Conservation (phyloP, 37 sponge, comb jelly and placozoan species). For the Axinella damicornis region DNA sequence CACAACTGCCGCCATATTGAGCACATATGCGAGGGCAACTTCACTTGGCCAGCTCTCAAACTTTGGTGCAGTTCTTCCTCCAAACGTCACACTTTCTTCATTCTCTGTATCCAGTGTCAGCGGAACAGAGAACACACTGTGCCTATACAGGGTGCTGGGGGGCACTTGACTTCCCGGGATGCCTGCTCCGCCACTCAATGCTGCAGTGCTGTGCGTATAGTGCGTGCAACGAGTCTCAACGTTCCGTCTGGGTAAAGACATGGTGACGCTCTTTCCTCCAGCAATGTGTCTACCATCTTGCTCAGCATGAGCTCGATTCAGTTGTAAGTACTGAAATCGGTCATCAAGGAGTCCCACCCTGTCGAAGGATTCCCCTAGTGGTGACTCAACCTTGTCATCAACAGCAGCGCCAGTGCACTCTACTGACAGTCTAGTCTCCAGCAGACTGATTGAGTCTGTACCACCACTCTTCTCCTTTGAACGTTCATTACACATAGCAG, state of each 20-base stretch:
- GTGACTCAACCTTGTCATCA: slow-evolving; percentile 25
- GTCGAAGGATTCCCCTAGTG: background rate
- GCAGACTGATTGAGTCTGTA: no score
- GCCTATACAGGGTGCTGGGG: slow-evolving; percentile 61
- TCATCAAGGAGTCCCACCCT: slow-evolving; percentile 13
- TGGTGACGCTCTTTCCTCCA: slow-evolving; percentile 20
- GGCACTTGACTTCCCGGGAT: slow-evolving; percentile 65
- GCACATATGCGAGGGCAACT: slow-evolving; percentile 32
- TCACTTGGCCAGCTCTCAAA: slow-evolving; percentile 71
- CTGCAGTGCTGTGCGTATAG: slow-evolving; percentile 74
- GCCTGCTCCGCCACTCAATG: slow-evolving; percentile 54
- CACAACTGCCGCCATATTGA: slow-evolving; percentile 44
- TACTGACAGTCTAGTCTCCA: background rate
- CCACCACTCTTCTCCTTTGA: no score
- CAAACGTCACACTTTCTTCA: slow-evolving; percentile 25
- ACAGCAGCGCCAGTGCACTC: background rate
- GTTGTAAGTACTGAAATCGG: background rate
- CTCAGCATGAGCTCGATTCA: background rate
- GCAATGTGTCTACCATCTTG: background rate
- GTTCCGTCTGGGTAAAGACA: slow-evolving; percentile 8
- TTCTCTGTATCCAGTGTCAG: slow-evolving; percentile 12
- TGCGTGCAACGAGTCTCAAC: slow-evolving; percentile 49
- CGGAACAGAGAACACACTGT: slow-evolving; percentile 51
- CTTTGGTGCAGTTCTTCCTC: background rate
- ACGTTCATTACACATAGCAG: no score